Evolutionary conservation across 2,888 invertebrate genomes (phyloP).

Genomic region (Eupithecia tripunctaria): DNA sequence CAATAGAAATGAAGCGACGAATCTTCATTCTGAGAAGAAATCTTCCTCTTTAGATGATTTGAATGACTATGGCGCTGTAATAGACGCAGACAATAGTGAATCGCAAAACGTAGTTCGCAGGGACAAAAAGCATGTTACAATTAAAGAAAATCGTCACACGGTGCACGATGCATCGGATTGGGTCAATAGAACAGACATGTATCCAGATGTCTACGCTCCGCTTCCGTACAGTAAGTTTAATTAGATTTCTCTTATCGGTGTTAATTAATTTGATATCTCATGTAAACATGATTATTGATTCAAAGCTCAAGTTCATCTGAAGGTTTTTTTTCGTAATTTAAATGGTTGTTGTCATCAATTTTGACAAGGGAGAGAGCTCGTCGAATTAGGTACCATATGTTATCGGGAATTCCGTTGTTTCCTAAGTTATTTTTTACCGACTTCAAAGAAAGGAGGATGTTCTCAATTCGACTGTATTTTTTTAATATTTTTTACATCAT

Average conservation of each 20-base stretch:
- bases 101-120: slow-evolving; percentile 53
- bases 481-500: too few relatives aligned
- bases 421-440: too few relatives aligned
- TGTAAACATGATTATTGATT: slow-evolving; percentile 1
- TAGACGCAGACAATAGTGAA: slow-evolving; percentile 43
- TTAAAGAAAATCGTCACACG: slow-evolving; percentile 68
- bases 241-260: not conserved
- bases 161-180: slow-evolving; percentile 72
- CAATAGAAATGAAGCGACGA: slow-evolving; percentile 25
- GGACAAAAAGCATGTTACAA: slow-evolving; percentile 53
- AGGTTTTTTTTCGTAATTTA: not conserved
- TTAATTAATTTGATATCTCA: slow-evolving; percentile 11
- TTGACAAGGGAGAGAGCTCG: not conserved
- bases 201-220: slow-evolving; percentile 90
- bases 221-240: slow-evolving; percentile 90
- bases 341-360: not conserved
- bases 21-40: slow-evolving; percentile 26
- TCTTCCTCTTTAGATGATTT: slow-evolving; percentile 37
- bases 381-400: not conserved
- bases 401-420: not conserved
- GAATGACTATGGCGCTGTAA: slow-evolving; percentile 37
- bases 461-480: too few relatives aligned
- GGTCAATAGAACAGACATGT: slow-evolving; percentile 81
- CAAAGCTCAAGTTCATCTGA: slow-evolving; percentile 1
- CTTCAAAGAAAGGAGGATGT: too few relatives aligned